Evolutionary conservation across 1,140 invertebrate species (phyloP), one percentile per base, ranked within the genome.

Genomic region (Drosophila pseudoobscura): DNA sequence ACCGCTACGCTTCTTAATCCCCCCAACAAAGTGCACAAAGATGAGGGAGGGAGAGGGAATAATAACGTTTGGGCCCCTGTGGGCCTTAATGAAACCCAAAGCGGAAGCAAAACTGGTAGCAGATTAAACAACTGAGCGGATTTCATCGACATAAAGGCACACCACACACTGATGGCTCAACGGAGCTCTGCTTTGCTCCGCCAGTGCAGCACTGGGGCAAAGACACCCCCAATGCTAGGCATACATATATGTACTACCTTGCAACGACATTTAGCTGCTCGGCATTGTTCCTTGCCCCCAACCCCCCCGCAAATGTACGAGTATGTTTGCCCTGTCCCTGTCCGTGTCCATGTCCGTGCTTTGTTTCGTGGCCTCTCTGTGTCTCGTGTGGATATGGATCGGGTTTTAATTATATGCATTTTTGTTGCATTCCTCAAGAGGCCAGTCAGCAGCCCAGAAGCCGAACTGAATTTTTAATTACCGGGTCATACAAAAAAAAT

Each of bases 391-490:
- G 11, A 45, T 82, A 69, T 68, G 73, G 11, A 13, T 13, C 35
- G 35, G 35, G 35, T 85, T 87, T 87, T 87, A 85, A 87, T 87
- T 87, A 85, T 71, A 85, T 85, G 83, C 83, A 85, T 88, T 82
- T 39, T 85, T 82, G 74, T 66, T 85, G 69, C 77, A 85, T 88
- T 64, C 74, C 75, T 78, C 78, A 60, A 54, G 62, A 68, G 69
- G 39, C 61, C 62, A 69, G 65, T 15, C 51, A 44, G 51, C 39
- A 13, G 11, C 9, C 35, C 35, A 39, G 47, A 53, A 49, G 59
- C 63, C 64, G 71, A 87, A 87, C 88, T 87, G 78, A 88, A 88
- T 88, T 89, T 87, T 87, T 87, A 87, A 87, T 87, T 87, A 87
- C 88, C 80, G 49, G 24, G 66, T 44, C 71, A 66, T 51, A n/a